Base-by-base conservation (phyloP, 2,113 vertebrate genomes). In the Emberiza fucata region DNA sequence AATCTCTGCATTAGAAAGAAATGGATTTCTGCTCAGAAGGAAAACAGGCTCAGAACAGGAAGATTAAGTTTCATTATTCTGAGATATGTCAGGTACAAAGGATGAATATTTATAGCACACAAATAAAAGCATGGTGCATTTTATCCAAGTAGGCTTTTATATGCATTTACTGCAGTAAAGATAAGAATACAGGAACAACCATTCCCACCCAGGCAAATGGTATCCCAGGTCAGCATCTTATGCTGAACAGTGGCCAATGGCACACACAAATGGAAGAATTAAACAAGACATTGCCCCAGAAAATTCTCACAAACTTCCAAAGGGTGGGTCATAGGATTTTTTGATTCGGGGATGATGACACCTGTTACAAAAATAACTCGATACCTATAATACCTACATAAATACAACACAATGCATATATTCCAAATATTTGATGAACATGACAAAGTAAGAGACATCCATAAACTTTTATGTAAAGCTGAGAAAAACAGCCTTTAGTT, bases 1-100 rank as follows among this genome's bases (percentile, higher is more conserved):
- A 98, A 99, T 39, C 97, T 97, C 99, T 98, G 97, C 90, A 90
- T 80, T 60, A 79, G 93, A 94, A 97, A 94, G 50, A 93, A 96
- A 85, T 82, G 37, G 45, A 90, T 88, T 77, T 88, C 57, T 92
- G 35, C 24, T 93, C 40, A 80, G 37, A 21, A 59, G 25, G 53
- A 87, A 89, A 92, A 83, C 9, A 75, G 50, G 42, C 48, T n/a
- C 53, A 90, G 57, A 91, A 76, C 14, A 56, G 27, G 29, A 93
- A 93, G 45, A 60, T 82, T 82, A 78, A 53, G 29, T 59, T 95
- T 45, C 54, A 61, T 79, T 90, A 69, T 59, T 70, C 68, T 71
- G 56, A 95, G 77, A 80, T 79, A 69, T 18, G 45, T 66, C 53
- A 92, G 56, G 72, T 65, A 90, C 37, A 65, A 84, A 72, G 39